Conservation (phyloP, 92 coral and sea anemone species). For the Hydrozoanthus gracilis region DNA sequence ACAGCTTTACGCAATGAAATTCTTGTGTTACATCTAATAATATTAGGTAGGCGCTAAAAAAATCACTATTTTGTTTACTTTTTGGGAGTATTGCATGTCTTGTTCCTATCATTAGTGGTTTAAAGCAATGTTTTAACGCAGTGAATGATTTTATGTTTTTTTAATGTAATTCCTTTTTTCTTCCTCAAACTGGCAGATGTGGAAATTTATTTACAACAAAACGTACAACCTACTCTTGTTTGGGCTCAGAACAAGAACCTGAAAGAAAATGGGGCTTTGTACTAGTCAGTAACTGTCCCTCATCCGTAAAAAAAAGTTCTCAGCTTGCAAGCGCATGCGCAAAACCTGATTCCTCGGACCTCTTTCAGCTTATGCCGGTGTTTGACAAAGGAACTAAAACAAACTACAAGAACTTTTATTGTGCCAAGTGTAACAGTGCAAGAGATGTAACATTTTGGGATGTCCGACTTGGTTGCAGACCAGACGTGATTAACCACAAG, state of each 20-base stretch:
- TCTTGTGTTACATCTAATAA: too few relatives aligned
- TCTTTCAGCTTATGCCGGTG: slow-evolving; percentile 1
- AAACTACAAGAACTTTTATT: slow-evolving; percentile 15
- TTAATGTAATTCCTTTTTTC: too few relatives aligned
- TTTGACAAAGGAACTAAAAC: slow-evolving; percentile 6
- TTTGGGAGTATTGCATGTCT: too few relatives aligned
- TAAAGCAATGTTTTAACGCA: not conserved
- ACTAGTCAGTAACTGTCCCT: slow-evolving; percentile 10
- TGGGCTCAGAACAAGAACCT: not conserved
- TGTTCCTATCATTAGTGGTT: too few relatives aligned
- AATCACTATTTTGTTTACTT: too few relatives aligned
- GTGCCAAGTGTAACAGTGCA: slow-evolving; percentile 10
- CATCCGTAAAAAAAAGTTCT: not conserved
- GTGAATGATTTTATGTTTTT: not conserved
- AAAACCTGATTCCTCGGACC: slow-evolving; percentile 3
- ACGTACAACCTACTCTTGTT: not conserved
- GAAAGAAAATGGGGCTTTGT: not conserved
- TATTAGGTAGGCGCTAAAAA: too few relatives aligned
- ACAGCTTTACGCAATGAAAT: too few relatives aligned
- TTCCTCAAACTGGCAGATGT: not conserved
- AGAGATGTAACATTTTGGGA: not conserved
- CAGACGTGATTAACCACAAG: too few relatives aligned
- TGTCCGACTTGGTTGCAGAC: not conserved
- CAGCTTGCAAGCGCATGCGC: slow-evolving; percentile 18
- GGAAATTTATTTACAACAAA: not conserved